Percentiles rank a stretch among this genome's conserved stretches.
Conservation (phyloP, 2,797 vertebrate species). For the Tympanoctomys barrerae region DNA sequence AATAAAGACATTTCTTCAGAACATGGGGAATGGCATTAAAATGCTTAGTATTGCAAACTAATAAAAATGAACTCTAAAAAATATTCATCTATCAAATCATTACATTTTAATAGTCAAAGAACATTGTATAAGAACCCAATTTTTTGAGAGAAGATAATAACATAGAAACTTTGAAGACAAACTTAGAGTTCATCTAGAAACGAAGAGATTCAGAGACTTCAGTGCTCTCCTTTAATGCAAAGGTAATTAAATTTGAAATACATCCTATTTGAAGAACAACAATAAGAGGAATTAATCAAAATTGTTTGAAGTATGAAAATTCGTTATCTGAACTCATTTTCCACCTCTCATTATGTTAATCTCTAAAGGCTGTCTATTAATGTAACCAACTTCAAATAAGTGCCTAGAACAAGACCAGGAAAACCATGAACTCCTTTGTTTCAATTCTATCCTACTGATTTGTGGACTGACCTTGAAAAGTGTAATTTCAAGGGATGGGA, state of each 20-base stretch:
- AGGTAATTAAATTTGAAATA: conserved; percentile 3
- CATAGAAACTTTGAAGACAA: background rate
- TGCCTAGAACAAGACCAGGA: background rate
- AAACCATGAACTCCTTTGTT: background rate
- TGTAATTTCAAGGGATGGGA: background rate
- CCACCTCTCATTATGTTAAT: background rate
- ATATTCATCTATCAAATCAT: background rate
- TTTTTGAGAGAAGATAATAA: background rate
- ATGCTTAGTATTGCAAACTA: background rate
- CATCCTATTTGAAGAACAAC: background rate
- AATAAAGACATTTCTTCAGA: background rate
- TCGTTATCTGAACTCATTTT: conserved; percentile 7
- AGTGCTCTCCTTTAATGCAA: conserved; percentile 5
- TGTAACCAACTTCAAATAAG: conserved; percentile 33
- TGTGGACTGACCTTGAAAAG: conserved; percentile 33
- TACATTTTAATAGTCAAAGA: background rate
- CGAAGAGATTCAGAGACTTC: background rate
- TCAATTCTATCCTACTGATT: background rate
- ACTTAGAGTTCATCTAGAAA: conserved; percentile 16
- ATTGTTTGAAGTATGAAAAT: conserved; percentile 6
- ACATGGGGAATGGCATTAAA: background rate
- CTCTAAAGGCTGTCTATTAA: background rate
- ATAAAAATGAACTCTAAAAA: conserved; percentile 42
- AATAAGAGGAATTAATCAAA: conserved; percentile 36
- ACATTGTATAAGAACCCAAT: background rate